Conservation (phyloP, 2,797 vertebrate species). For the Uromys caudimaculatus region DNA sequence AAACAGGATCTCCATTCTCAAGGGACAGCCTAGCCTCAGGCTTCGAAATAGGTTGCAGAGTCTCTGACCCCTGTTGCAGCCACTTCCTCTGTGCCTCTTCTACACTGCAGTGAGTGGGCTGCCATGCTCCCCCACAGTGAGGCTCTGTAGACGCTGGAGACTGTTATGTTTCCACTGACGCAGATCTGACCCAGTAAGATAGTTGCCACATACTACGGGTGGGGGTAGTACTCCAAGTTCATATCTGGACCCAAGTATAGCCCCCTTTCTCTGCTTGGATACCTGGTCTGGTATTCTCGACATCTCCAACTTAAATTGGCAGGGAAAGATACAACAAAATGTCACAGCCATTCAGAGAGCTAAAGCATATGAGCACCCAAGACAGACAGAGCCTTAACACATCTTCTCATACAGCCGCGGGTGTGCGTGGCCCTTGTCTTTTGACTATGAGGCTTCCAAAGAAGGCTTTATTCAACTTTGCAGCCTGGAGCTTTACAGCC, state of each 20-base stretch:
- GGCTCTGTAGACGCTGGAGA: neutral
- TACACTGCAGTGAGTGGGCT: neutral
- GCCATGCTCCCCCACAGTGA: neutral
- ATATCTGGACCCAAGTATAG: neutral
- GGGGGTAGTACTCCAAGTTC: neutral
- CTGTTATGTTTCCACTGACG: neutral
- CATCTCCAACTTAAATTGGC: neutral
- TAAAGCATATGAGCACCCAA: neutral
- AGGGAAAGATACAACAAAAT: neutral
- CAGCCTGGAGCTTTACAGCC: constrained; percentile 65
- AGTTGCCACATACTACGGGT: neutral
- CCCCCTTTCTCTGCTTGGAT: neutral
- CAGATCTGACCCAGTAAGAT: neutral
- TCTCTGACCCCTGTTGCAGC: neutral
- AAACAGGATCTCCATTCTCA: neutral
- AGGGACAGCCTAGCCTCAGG: neutral
- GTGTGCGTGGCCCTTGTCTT: neutral
- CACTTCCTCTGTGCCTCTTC: neutral
- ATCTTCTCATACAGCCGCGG: neutral
- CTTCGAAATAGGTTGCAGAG: neutral
- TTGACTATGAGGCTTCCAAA: neutral
- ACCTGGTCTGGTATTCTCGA: neutral
- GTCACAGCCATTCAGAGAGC: neutral
- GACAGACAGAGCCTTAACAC: neutral
- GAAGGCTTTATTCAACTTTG: constrained; percentile 62